Conservation (phyloP, 92 coral and sea anemone species). For the Parazoanthus atlanticus region DNA sequence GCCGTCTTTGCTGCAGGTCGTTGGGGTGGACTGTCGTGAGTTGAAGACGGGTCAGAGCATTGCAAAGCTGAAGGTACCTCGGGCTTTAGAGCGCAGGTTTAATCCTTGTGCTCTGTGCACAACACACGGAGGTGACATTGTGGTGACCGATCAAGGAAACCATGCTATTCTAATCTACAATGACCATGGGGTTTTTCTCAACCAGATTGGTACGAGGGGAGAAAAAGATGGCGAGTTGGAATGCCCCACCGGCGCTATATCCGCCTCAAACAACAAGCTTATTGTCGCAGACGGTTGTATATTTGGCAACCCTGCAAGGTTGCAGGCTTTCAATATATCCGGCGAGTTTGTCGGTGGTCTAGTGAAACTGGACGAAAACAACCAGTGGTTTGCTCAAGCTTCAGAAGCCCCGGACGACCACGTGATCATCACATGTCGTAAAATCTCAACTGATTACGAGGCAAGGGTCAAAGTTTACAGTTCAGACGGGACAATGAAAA, state of each 20-base stretch:
- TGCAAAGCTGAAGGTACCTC: conserved; percentile 61
- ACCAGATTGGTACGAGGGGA: conserved; percentile 67
- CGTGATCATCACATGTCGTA: conserved; percentile 70
- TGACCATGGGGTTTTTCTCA: conserved; percentile 65
- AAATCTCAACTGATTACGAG: conserved; percentile 70
- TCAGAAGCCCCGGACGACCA: conserved; percentile 50
- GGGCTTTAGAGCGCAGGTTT: conserved; percentile 54
- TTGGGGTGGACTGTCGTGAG: conserved; percentile 45
- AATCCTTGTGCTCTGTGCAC: conserved; percentile 72
- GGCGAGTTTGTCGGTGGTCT: conserved; percentile 73
- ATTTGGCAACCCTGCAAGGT: conserved; percentile 79
- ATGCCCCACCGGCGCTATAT: conserved; percentile 74
- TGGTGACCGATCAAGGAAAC: conserved; percentile 75
- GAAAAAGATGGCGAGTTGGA: conserved; percentile 67
- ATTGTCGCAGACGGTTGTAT: conserved; percentile 78
- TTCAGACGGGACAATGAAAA: conserved; percentile 63
- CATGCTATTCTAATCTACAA: conserved; percentile 65
- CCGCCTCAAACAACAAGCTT: conserved; percentile 54
- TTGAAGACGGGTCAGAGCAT: conserved; percentile 72
- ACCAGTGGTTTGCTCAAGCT: conserved; percentile 75
- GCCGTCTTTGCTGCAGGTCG: conserved; percentile 39
- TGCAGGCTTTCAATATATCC: conserved; percentile 71
- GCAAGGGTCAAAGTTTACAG: conserved; percentile 75
- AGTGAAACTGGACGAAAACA: conserved; percentile 56
- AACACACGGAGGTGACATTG: conserved; percentile 47